Evolutionary conservation across 2,113 vertebrate species (phyloP).

Genomic region (Nycticryphes semicollaris): DNA sequence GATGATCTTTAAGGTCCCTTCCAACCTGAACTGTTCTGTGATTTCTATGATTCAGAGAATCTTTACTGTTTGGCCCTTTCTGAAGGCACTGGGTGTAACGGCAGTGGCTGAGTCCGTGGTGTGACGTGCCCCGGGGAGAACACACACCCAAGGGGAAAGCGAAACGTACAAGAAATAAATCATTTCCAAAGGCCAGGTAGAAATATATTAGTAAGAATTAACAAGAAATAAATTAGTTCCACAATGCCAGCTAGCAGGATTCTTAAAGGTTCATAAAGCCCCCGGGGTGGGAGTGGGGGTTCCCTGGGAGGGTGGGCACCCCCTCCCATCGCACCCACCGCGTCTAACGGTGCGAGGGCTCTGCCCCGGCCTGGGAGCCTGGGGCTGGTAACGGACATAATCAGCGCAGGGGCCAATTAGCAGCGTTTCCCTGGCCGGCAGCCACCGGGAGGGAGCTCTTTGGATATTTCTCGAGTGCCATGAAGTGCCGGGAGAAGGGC

Average conservation of each 20-base stretch:
- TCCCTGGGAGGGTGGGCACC: neutral
- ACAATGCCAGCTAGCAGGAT: neutral
- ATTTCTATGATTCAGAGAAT: too few relatives aligned
- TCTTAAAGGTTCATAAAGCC: neutral
- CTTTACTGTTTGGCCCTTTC: neutral
- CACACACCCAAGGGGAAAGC: neutral
- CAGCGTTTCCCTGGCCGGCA: neutral
- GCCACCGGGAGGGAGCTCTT: accelerated
- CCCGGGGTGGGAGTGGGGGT: neutral
- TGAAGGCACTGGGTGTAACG: neutral
- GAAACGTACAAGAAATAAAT: neutral
- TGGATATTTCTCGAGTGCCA: neutral
- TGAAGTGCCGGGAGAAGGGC: neutral
- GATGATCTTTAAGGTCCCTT: too few relatives aligned
- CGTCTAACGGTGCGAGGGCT: accelerated
- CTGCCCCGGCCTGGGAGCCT: neutral
- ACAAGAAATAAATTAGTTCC: neutral
- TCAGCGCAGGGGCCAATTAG: neutral
- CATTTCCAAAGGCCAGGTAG: neutral
- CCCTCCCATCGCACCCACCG: accelerated
- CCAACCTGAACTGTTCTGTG: too few relatives aligned
- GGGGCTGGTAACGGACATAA: accelerated
- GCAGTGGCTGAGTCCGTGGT: neutral
- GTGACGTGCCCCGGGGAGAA: neutral
- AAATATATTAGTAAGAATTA: neutral